Evolutionary conservation across 2,888 invertebrate species (phyloP), one percentile per base, ranked within the genome.

Genomic region (Andrena trimmerana): DNA sequence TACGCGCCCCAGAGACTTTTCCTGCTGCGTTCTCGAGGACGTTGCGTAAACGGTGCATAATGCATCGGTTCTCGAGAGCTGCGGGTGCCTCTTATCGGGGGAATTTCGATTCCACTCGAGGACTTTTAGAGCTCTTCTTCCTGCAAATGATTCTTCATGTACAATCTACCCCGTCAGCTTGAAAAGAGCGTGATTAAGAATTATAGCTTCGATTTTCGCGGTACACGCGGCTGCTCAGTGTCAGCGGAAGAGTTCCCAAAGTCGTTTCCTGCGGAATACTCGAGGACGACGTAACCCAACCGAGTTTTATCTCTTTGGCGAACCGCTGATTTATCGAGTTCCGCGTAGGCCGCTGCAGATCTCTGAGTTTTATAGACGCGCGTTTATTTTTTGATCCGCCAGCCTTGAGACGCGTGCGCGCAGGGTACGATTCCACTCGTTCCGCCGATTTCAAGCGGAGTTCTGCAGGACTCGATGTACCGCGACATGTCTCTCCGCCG

Each of bases 401-500:
- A 78, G 36, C 77, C 77, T 84, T 80, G 80, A 60, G 48, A 27
- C 27, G 13, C n/a, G 36, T 71, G 16, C 33, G 52, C n/a, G 54
- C 71, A 48, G 24, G 42, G 31, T 36, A 8, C 36, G 75, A 48
- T 60, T 10, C 66, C 68, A 36, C 73, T n/a, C 20, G 54, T 50
- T 42, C 29, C 10, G 31, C 13, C 54, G 65, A 77, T 66, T 82
- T 62, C 8, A 36, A 59, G 27, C 57, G 33, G 31, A 57, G 63
- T 57, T 72, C 59, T 42, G 59, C 79, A 79, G 81, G 81, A 82
- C 74, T 50, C 82, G 67, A 29, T 60, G 52, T 71, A 48, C 54
- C 50, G 81, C 85, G 90, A 91, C 90, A 86, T 83, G 89, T 90
- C 90, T 89, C 85, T 72, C 27, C 50, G 52, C 24, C 20, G 74